Conservation (phyloP, 2,888 invertebrate species). For the Tenthredo mesomela region DNA sequence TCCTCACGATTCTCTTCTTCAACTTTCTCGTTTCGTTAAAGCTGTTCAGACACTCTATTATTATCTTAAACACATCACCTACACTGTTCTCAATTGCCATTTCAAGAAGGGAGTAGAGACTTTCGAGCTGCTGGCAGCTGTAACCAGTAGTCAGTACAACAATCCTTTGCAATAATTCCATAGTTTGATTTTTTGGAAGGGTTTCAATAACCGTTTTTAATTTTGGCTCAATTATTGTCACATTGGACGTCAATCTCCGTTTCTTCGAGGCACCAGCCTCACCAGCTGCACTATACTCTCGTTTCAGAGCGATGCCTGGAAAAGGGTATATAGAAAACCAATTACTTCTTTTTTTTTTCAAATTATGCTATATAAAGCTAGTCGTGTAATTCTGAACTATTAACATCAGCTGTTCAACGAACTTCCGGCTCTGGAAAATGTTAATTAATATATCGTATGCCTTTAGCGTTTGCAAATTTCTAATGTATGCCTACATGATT, state of each 20-base stretch:
- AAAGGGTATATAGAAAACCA: neutral
- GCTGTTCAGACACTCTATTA: constrained; percentile 61
- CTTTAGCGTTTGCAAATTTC: neutral
- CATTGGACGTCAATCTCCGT: constrained; percentile 1
- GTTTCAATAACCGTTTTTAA: constrained; percentile 57
- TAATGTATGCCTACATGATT: neutral
- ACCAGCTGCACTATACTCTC: constrained; percentile 67
- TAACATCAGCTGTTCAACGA: neutral
- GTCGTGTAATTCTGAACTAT: neutral
- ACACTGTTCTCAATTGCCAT: constrained; percentile 62
- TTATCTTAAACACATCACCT: constrained; percentile 57
- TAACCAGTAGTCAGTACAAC: constrained; percentile 67
- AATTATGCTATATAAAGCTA: neutral
- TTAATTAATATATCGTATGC: neutral
- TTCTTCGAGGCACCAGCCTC: constrained; percentile 58
- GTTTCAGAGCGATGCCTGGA: constrained; percentile 65
- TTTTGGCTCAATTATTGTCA: constrained; percentile 46
- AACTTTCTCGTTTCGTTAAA: constrained; percentile 41
- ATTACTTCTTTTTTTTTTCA: neutral
- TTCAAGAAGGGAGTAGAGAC: constrained; percentile 65
- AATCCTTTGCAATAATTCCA: constrained; percentile 65
- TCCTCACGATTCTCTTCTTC: constrained; percentile 13
- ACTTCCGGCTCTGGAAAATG: neutral
- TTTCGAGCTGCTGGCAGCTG: constrained; percentile 68
- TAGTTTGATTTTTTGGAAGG: constrained; percentile 63